Evolutionary conservation across 2,888 invertebrate genomes (phyloP).

Genomic region (Amphipoea oculea): DNA sequence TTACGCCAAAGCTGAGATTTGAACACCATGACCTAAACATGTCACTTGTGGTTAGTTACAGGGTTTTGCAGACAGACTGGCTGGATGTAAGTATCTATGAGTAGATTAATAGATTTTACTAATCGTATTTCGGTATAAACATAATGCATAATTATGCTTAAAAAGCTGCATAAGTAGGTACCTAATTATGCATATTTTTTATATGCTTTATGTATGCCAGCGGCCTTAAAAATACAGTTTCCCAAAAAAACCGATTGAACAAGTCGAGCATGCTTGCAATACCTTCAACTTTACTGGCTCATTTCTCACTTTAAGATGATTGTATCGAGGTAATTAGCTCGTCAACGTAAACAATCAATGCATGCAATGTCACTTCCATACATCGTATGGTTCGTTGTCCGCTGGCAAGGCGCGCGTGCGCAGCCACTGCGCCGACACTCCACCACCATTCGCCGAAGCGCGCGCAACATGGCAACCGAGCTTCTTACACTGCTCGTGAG

Average conservation of each 20-base stretch:
- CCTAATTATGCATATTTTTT: not conserved
- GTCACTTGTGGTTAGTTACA: not conserved
- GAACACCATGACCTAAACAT: not conserved
- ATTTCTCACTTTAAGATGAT: conserved; percentile 32
- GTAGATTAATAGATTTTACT: not conserved
- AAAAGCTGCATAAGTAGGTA: not conserved
- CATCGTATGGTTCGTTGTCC: conserved; percentile 68
- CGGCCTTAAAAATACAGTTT: not conserved
- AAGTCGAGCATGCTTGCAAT: not conserved
- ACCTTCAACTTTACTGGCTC: conserved; percentile 22
- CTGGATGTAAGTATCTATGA: not conserved
- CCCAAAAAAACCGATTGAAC: not conserved
- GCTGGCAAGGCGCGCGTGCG: conserved; percentile 79
- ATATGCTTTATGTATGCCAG: no score
- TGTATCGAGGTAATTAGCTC: conserved; percentile 51
- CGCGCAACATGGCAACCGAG: conserved; percentile 83
- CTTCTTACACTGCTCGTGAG: conserved; percentile 80
- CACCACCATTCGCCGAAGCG: conserved; percentile 83
- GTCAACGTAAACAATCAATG: conserved; percentile 52
- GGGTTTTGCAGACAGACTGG: not conserved
- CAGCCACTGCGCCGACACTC: conserved; percentile 80
- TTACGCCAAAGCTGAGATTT: not conserved
- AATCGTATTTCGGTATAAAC: not conserved
- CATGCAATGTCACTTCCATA: conserved; percentile 76
- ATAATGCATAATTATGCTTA: not conserved